Evolutionary conservation across 2,113 vertebrate species (phyloP), one percentile per base, ranked within the genome.

Genomic region (Nipponia nippon): DNA sequence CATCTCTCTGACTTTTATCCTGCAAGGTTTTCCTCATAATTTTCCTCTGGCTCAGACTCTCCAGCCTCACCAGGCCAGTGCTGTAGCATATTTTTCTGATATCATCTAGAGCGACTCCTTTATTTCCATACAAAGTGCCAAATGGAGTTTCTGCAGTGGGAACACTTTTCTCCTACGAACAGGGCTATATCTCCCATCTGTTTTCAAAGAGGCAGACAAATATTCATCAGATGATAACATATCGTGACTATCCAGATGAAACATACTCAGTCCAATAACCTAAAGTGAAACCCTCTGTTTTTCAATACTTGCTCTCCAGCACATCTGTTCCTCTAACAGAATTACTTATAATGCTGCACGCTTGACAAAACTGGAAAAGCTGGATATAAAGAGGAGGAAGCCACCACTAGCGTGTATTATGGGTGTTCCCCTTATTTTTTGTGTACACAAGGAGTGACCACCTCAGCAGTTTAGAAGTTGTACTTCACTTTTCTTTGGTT

Each of bases 71-170:
- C 18, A 78, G 18, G 20, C 25, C 69, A 67, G 17, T 46, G 30
- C 15, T 73, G 30, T 11, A 78, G n/a, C 16, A 36, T 50, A 81
- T 87, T 91, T 83, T 87, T 72, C 81, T 91, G 36, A 55, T 80
- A 67, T 46, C 16, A 47, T 83, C 59, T 83, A 66, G 13, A 87
- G 2, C 75, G 76, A 95, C 55, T 90, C 26, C 12, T 83, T 88
- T 59, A 82, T 89, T 95, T 90, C 76, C 83, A 71, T 32, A 77
- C 23, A 87, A 93, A 95, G 40, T 65, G 47, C 63, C 91, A 93
- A 56, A 62, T 47, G 16, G 88, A 81, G 29, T 70, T 93, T 90
- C 47, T 90, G 50, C 46, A 83, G 55, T 34, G 20, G 26, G 63
- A 94, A 88, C 63, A 55, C 23, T 66, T 91, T 72, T 89, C 78